Evolutionary conservation across 2,797 vertebrate genomes (phyloP).

Genomic region (Ctenochaetus hawaiiensis): DNA sequence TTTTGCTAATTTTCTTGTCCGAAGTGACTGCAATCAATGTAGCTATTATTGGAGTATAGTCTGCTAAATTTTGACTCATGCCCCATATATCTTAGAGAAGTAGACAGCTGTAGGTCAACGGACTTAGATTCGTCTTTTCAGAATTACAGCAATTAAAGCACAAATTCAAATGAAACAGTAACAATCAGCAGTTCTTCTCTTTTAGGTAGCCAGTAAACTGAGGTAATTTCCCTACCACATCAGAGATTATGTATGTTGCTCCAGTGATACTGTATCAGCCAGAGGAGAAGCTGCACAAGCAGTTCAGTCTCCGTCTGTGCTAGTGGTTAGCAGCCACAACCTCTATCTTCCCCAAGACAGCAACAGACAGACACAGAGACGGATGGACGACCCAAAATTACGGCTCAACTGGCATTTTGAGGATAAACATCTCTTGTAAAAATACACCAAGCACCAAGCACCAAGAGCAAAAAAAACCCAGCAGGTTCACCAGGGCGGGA

Average conservation of each 20-base stretch:
- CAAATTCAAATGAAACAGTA: background rate
- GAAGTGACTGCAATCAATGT: background rate
- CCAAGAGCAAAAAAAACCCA: constrained; percentile 60
- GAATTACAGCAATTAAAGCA: constrained; percentile 2
- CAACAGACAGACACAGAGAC: constrained; percentile 69
- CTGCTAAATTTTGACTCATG: constrained; percentile 12
- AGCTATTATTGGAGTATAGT: background rate
- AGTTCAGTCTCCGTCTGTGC: constrained; percentile 31
- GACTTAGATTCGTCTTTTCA: background rate
- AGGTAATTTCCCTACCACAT: constrained; percentile 10
- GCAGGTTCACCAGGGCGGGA: constrained; percentile 73
- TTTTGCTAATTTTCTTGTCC: background rate
- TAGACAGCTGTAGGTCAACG: background rate
- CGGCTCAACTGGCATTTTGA: constrained; percentile 72
- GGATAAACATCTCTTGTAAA: constrained; percentile 85
- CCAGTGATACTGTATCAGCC: constrained; percentile 32
- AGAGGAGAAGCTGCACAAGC: constrained; percentile 39
- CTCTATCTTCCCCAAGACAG: constrained; percentile 64
- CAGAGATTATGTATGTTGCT: constrained; percentile 36
- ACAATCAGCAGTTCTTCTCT: background rate
- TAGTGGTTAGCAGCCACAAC: constrained; percentile 71
- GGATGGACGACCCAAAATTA: constrained; percentile 81
- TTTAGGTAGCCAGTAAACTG: background rate
- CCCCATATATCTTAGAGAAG: background rate
- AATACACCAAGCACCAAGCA: constrained; percentile 77